Conservation (phyloP, 2,888 invertebrate species). For the Microctonus aethiopoides region DNA sequence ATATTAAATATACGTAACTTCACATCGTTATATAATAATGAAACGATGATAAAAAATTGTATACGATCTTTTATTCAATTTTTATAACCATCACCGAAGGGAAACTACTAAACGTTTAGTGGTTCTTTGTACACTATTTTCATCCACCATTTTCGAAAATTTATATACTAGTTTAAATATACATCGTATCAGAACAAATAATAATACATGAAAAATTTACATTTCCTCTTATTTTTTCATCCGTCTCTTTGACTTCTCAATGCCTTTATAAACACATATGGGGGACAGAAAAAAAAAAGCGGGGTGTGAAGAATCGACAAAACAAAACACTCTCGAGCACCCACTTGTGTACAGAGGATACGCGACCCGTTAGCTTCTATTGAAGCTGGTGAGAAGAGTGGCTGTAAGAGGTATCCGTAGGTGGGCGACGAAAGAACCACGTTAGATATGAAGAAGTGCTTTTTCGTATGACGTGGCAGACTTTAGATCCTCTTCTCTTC, state of each 20-base stretch:
- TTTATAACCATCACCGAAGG: neutral
- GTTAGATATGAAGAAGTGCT: neutral
- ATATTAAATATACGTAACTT: neutral
- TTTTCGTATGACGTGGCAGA: neutral
- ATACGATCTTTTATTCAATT: neutral
- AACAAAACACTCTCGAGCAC: slow-evolving; percentile 54
- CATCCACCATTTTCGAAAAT: neutral
- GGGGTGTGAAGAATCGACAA: slow-evolving; percentile 35
- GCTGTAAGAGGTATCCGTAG: slow-evolving; percentile 44
- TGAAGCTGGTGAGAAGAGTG: slow-evolving; percentile 53
- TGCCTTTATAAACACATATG: neutral
- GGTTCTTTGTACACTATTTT: neutral
- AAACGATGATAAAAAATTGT: neutral
- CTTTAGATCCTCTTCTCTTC: slow-evolving; percentile 3
- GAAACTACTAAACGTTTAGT: neutral
- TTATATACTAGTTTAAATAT: neutral
- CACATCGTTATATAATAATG: neutral
- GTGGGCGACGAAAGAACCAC: neutral
- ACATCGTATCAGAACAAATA: neutral
- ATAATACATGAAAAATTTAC: neutral
- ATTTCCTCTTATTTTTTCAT: slow-evolving; percentile 4
- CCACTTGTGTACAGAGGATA: slow-evolving; percentile 50
- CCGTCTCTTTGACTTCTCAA: neutral
- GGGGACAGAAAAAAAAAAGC: slow-evolving; percentile 7
- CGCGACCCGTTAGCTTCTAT: slow-evolving; percentile 48